A percentile compares a stretch with the other conserved stretches of the same genome.
Evolutionary conservation across 23 tunicate genomes (phyloP).

Genomic region (Phallusia fumigata): DNA sequence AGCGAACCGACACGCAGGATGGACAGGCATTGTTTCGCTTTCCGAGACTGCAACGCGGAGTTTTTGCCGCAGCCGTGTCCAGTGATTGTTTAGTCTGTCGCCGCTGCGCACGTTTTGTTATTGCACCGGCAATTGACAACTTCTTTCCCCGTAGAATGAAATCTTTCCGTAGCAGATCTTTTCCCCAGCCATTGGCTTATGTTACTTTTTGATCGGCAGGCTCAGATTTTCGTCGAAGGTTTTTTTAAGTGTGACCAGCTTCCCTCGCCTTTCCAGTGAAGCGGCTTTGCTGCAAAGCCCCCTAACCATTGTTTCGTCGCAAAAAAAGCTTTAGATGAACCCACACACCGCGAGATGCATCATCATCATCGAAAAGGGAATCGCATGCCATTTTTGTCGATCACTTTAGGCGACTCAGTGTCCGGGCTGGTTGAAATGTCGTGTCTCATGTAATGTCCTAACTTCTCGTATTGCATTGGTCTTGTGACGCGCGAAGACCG

Average conservation of each 20-base stretch:
- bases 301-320: too few relatives aligned
- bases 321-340: too few relatives aligned
- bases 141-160: background rate
- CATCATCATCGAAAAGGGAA: too few relatives aligned
- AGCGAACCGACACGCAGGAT: background rate
- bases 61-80: background rate
- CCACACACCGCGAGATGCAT: too few relatives aligned
- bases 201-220: background rate
- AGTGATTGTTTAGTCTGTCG: too few relatives aligned
- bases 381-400: too few relatives aligned
- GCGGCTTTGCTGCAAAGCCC: background rate
- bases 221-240: background rate
- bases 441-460: too few relatives aligned
- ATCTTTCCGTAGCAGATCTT: background rate
- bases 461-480: too few relatives aligned
- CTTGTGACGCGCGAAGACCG: too few relatives aligned
- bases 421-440: too few relatives aligned
- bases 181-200: background rate
- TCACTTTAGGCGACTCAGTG: too few relatives aligned
- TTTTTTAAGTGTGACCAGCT: background rate
- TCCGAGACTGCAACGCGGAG: constrained; percentile 8
- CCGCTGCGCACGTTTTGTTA: background rate
- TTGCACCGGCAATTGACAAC: background rate
- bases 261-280: background rate
- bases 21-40: background rate